Evolutionary conservation across 2,113 vertebrate species (phyloP), one percentile per base, ranked within the genome.

Genomic region (Corythoichthys haematopterus): DNA sequence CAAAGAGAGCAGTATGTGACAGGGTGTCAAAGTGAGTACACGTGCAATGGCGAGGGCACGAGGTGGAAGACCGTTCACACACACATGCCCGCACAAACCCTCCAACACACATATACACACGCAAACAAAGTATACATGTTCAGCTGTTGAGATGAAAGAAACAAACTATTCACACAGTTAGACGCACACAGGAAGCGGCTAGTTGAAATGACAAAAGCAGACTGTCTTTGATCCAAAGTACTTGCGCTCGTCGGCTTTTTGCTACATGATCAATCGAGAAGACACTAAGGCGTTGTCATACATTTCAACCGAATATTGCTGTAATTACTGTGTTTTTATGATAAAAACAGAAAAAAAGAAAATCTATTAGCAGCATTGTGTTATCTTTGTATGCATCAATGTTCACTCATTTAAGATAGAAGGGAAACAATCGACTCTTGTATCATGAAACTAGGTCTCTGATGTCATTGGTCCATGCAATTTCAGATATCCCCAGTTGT

Each of bases 111-210:
- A 8, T 53, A 28, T 65, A 66, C 33, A 70, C 62, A 68, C 37
- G 69, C 70, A 78, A 80, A 80, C 66, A 85, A 79, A 76, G 55
- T 36, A 45, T 48, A 79, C 68, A 57, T 60, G 53, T 68, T 72
- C 83, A 87, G 86, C 83, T 87, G 84, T 77, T 63, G 59, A 76
- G 80, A 89, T 87, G 71, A 87, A 87, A 84, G 80, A 52, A 74
- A 70, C 65, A 72, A 84, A 64, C 69, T 65, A 74, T 64, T 69
- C 71, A 70, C 68, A 78, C 66, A 82, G 65, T 70, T 2, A 1
- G 9, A 4, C 46, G 57, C 4, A 59, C 0, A 61, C 50, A 53
- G 4, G 48, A 76, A 60, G 33, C 37, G 64, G 56, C 37, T 58
- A 69, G 67, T 66, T 70, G 71, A 83, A 71, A 76, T 68, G 40